These are phyloP conservation scores for Aldabrachelys gigantea DNA, from an alignment of 2,113 vertebrate genomes.

Conservation along the genomic window DNA sequence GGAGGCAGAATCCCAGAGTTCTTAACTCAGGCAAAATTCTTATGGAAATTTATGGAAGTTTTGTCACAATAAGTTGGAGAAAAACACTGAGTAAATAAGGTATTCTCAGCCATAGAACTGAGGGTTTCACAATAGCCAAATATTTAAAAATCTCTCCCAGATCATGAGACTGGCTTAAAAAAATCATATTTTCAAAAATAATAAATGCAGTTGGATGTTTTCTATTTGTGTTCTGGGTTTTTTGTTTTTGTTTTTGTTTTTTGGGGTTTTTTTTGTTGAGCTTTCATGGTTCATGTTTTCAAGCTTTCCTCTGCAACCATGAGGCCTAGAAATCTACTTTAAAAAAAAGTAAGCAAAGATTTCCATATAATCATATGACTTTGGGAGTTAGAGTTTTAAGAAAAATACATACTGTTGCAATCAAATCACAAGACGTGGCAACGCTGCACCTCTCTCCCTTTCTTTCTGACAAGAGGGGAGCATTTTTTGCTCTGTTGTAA, in stretches of 20 bases:
- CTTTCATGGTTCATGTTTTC: not conserved
- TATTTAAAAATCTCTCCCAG: not conserved
- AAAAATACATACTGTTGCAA: not conserved
- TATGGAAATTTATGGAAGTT: not conserved
- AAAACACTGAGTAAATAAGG: not conserved
- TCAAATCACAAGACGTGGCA: not conserved
- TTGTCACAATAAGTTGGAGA: not conserved
- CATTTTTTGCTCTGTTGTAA: not conserved
- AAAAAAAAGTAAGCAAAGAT: too few species aligned
- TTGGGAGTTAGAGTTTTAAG: not conserved
- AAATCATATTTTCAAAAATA: not conserved
- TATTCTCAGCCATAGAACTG: not conserved
- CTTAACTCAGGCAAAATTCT: not conserved
- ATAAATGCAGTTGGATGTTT: not conserved
- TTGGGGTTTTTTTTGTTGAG: not conserved
- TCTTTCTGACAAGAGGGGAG: too few species aligned
- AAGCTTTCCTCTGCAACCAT: not conserved
- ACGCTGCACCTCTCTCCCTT: not conserved
- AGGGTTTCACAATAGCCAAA: not conserved
- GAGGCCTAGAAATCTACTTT: not conserved
- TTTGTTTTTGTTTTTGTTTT: too few species aligned
- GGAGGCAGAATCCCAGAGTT: not conserved
- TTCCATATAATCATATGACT: not conserved
- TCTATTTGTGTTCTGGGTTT: not conserved
- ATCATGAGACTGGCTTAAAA: not conserved